Conservation (phyloP, 2,113 vertebrate species). For the Cercocebus atys region DNA sequence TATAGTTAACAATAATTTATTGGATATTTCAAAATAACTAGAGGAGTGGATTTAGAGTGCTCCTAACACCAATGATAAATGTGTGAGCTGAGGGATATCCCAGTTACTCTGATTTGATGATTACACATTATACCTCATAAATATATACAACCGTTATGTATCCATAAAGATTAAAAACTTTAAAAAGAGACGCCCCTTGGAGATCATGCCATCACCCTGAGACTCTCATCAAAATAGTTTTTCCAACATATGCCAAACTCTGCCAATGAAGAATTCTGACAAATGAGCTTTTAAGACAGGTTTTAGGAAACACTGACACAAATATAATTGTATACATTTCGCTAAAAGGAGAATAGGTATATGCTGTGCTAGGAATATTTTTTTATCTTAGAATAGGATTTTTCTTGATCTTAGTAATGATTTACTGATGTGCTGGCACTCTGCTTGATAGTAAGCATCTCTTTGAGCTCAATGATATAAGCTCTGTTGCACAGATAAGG, state of each 20-base stretch:
- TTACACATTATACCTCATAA: not conserved
- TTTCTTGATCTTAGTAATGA: not conserved
- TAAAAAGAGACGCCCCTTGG: not conserved
- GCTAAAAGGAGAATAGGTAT: not conserved
- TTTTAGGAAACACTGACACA: not conserved
- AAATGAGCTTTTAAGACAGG: not conserved
- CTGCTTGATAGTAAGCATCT: not conserved
- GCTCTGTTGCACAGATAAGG: not conserved
- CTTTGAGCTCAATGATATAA: not conserved
- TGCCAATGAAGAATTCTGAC: not conserved
- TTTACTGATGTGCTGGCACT: not conserved
- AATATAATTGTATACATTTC: not conserved
- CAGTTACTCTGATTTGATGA: not conserved
- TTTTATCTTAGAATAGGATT: not conserved
- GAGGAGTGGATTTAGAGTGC: not conserved
- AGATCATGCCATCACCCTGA: not conserved
- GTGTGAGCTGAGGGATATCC: not conserved
- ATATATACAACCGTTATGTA: not conserved
- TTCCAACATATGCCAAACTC: not conserved
- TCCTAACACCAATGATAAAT: not conserved
- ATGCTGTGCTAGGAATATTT: not conserved
- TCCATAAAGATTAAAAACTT: not conserved
- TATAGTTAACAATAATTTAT: not conserved
- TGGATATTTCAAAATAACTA: not conserved
- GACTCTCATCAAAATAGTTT: not conserved